These are phyloP conservation scores for Antheraea mylitta DNA, from an alignment of 1,140 invertebrate species.

Conservation along the genomic window DNA sequence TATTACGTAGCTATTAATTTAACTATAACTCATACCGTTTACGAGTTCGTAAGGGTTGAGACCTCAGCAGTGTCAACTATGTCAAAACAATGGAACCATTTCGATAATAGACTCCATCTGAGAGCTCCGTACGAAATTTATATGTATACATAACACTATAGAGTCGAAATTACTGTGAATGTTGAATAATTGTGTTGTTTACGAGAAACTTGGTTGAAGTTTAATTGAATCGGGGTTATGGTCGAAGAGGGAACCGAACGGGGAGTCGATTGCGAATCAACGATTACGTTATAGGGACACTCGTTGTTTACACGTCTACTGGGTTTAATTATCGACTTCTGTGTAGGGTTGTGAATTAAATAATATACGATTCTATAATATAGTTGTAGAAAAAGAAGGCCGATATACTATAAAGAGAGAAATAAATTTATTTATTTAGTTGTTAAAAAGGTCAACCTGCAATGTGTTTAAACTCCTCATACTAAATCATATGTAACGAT, in stretches of 20 bases:
- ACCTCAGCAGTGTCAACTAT: conserved; percentile 12
- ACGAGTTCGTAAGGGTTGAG: conserved; percentile 8
- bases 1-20: not conserved
- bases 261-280: conserved; percentile 26
- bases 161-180: conserved; percentile 15
- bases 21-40: conserved; percentile 4
- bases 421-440: no score
- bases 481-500: no score
- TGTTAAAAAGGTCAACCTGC: no score
- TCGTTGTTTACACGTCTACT: conserved; percentile 28
- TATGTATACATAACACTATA: not conserved
- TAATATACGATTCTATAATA: no score
- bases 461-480: no score
- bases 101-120: conserved; percentile 23
- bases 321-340: conserved; percentile 25
- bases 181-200: conserved; percentile 37
- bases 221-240: conserved; percentile 37
- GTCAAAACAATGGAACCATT: conserved; percentile 19
- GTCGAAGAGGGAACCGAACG: conserved; percentile 12
- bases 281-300: conserved; percentile 28
- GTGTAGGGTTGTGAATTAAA: not conserved
- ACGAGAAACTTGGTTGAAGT: conserved; percentile 42
- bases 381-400: no score
- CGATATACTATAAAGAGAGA: no score
- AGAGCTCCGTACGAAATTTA: not conserved